Conservation (phyloP, 2,888 invertebrate species). For the Anthrax anthrax region DNA sequence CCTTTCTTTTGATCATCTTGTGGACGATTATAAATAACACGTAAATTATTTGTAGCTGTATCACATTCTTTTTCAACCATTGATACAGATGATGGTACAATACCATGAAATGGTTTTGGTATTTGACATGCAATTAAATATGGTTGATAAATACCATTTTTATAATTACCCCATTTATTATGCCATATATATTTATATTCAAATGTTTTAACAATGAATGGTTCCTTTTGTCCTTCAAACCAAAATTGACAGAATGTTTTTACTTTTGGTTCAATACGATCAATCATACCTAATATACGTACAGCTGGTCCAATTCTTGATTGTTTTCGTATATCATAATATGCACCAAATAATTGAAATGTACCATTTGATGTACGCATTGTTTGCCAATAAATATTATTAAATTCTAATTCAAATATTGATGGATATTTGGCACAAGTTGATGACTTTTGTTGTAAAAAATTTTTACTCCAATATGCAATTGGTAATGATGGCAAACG, state of each 20-base stretch:
- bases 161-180: conserved; percentile 87
- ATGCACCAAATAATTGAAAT: conserved; percentile 81
- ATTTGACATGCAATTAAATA: conserved; percentile 81
- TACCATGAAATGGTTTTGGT: conserved; percentile 55
- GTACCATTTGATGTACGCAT: conserved; percentile 70
- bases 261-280: conserved; percentile 71
- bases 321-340: conserved; percentile 65
- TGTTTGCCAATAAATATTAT: conserved; percentile 88
- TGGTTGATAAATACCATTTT: conserved; percentile 80
- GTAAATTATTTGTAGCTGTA: conserved; percentile 68
- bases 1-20: conserved; percentile 47
- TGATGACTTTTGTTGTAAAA: conserved; percentile 42
- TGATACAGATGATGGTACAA: conserved; percentile 70
- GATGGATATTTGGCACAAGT: conserved; percentile 73
- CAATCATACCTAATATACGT: conserved; percentile 75
- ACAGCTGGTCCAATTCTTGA: conserved; percentile 72
- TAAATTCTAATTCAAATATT: conserved; percentile 81
- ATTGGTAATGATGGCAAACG: conserved; percentile 73
- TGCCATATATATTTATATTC: conserved; percentile 93
- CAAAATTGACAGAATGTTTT: conserved; percentile 77
- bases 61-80: conserved; percentile 75
- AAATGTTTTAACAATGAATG: conserved; percentile 64
- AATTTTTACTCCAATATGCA: conserved; percentile 71
- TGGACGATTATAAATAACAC: conserved; percentile 68
- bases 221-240: conserved; percentile 73